Evolutionary conservation across 2,888 invertebrate genomes (phyloP).

Genomic region (Leucozona laternaria): DNA sequence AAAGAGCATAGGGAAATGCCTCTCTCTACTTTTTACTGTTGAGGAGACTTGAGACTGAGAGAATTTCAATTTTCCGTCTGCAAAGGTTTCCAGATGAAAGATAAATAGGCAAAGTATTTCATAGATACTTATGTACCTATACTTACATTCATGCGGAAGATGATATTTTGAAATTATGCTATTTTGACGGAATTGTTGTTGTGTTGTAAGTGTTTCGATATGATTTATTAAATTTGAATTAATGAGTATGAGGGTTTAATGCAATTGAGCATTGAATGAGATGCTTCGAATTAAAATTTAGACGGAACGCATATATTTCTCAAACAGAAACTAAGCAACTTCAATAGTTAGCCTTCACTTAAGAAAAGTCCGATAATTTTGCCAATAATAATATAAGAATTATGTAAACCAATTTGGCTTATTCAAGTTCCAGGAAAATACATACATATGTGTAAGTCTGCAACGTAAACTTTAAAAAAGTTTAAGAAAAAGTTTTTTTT

Average conservation of each 20-base stretch:
- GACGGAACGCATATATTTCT: too few relatives aligned
- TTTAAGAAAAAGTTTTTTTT: too few relatives aligned
- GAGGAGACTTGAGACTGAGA: too few relatives aligned
- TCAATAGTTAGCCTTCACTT: too few relatives aligned
- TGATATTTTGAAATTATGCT: conserved; percentile 30
- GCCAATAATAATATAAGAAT: too few relatives aligned
- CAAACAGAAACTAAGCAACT: too few relatives aligned
- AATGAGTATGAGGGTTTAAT: background rate
- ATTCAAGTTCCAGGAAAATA: too few relatives aligned
- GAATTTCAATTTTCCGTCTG: conserved; percentile 8
- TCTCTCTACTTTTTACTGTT: conserved; percentile 16
- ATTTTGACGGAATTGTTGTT: background rate
- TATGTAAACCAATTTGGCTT: too few relatives aligned
- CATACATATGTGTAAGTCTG: too few relatives aligned
- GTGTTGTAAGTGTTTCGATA: background rate
- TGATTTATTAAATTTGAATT: background rate
- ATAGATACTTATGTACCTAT: background rate
- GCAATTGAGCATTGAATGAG: background rate
- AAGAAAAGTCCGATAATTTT: too few relatives aligned
- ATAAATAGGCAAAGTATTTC: conserved; percentile 3
- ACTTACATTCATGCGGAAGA: conserved; percentile 9
- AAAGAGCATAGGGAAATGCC: conserved; percentile 8
- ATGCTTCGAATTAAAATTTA: too few relatives aligned
- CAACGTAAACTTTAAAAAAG: too few relatives aligned
- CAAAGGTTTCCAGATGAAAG: conserved; percentile 32